These are phyloP conservation scores for Eublepharis macularius DNA, from an alignment of 2,113 vertebrate genomes.

Conservation along the genomic window DNA sequence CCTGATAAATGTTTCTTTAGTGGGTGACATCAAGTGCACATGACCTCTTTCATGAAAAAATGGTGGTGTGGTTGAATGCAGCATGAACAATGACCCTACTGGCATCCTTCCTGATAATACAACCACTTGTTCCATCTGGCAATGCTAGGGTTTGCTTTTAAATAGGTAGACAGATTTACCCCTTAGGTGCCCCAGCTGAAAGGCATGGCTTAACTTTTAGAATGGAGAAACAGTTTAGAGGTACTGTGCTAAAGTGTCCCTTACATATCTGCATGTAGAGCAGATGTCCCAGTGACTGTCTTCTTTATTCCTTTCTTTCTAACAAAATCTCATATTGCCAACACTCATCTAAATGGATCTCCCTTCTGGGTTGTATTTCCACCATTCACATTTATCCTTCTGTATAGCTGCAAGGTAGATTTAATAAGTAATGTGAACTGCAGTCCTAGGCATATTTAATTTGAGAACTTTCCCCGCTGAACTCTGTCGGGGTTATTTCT, in stretches of 20 bases:
- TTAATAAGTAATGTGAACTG: neutral
- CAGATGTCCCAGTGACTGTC: neutral
- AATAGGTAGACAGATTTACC: slow-evolving; percentile 63
- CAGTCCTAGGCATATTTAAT: slow-evolving; percentile 18
- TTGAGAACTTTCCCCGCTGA: neutral
- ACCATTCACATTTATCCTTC: neutral
- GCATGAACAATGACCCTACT: slow-evolving; percentile 65
- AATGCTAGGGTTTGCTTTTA: slow-evolving; percentile 62
- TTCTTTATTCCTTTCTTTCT: slow-evolving; percentile 4
- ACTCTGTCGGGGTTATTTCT: neutral
- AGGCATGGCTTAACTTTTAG: slow-evolving; percentile 61
- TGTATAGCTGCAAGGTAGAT: neutral
- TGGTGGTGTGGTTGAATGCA: slow-evolving; percentile 59
- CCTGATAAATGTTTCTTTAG: slow-evolving; percentile 57
- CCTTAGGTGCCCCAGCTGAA: slow-evolving; percentile 51
- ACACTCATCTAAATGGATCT: neutral
- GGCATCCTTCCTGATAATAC: slow-evolving; percentile 69
- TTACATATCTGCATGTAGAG: slow-evolving; percentile 29
- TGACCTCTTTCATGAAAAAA: slow-evolving; percentile 53
- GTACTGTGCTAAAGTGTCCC: slow-evolving; percentile 24
- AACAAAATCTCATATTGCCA: slow-evolving; percentile 5
- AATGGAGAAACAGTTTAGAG: neutral
- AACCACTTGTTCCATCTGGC: slow-evolving; percentile 62
- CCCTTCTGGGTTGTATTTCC: neutral
- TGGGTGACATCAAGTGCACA: slow-evolving; percentile 34